Percentiles rank a stretch among this genome's conserved stretches.
phyloP scores from a whole-genome alignment of 2,113 vertebrate genomes.

The Bombycilla garrulus region DNA sequence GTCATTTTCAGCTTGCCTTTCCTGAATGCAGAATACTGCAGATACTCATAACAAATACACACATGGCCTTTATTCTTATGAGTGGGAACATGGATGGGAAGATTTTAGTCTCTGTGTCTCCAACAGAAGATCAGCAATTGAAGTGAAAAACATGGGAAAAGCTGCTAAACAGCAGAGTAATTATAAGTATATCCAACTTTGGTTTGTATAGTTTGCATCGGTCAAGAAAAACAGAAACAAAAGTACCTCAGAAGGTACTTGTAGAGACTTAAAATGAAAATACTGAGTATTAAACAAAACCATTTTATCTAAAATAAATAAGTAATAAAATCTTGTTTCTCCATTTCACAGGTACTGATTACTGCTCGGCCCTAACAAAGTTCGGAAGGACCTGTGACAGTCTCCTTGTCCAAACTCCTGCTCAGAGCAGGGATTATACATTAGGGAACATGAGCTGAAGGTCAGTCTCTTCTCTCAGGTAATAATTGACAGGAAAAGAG shows the following conservation, averaged over 20 bases:
- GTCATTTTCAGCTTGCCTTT: not conserved
- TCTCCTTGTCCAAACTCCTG: not conserved
- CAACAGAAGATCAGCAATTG: not conserved
- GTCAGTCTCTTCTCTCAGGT: not conserved
- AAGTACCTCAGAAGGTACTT: not conserved
- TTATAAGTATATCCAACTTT: not conserved
- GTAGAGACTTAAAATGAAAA: not conserved
- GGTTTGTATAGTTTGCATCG: not conserved
- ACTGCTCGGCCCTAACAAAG: not conserved
- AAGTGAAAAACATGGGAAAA: not conserved
- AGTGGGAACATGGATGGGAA: not conserved
- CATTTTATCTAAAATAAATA: not conserved
- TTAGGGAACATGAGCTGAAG: not conserved
- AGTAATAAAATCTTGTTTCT: not conserved
- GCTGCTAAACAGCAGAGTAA: not conserved
- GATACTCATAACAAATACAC: not conserved
- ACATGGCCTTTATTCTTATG: not conserved
- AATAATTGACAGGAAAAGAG: not conserved
- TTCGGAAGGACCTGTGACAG: not conserved
- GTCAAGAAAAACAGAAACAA: not conserved
- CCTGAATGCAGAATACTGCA: accelerated
- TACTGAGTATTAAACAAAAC: not conserved
- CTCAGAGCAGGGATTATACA: not conserved
- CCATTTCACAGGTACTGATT: not conserved
- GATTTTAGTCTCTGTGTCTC: not conserved